These are phyloP conservation scores for Priocnemis perturbator DNA, from an alignment of 2,888 invertebrate species.

Conservation along the genomic window DNA sequence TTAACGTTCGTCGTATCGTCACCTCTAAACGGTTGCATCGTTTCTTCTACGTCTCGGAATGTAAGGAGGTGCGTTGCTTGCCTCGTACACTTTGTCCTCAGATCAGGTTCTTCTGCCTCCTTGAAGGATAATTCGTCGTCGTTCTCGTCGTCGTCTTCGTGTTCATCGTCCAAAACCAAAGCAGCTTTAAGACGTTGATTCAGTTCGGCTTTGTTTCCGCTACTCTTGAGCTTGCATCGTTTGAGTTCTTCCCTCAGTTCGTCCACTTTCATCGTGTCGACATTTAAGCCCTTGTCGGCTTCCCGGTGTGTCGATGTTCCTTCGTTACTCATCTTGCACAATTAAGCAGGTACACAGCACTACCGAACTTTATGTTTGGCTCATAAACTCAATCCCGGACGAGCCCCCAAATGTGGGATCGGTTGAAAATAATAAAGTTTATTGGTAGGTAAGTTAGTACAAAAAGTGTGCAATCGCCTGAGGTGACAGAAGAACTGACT, in stretches of 20 bases:
- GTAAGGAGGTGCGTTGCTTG: not conserved
- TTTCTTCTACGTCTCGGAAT: not conserved
- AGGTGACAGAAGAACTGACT: too few species aligned
- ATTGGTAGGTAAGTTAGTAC: too few species aligned
- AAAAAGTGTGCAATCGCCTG: too few species aligned
- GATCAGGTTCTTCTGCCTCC: not conserved
- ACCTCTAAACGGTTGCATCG: constrained; percentile 1
- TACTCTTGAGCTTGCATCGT: not conserved
- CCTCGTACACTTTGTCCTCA: not conserved
- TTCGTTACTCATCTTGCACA: too few species aligned
- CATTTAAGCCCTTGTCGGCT: not conserved
- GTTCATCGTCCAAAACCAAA: not conserved
- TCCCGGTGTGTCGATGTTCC: not conserved
- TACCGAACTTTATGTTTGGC: not conserved
- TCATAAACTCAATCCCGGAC: not conserved
- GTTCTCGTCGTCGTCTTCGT: not conserved
- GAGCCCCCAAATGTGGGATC: not conserved
- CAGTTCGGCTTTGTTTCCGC: not conserved
- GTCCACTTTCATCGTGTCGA: not conserved
- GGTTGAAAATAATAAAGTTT: not conserved
- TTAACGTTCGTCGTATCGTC: not conserved
- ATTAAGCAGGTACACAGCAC: too few species aligned
- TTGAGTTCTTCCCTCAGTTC: not conserved
- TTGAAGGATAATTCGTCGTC: not conserved
- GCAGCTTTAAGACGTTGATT: not conserved